Evolutionary conservation across 2,888 invertebrate genomes (phyloP).

Genomic region (Coenonympha arcania): DNA sequence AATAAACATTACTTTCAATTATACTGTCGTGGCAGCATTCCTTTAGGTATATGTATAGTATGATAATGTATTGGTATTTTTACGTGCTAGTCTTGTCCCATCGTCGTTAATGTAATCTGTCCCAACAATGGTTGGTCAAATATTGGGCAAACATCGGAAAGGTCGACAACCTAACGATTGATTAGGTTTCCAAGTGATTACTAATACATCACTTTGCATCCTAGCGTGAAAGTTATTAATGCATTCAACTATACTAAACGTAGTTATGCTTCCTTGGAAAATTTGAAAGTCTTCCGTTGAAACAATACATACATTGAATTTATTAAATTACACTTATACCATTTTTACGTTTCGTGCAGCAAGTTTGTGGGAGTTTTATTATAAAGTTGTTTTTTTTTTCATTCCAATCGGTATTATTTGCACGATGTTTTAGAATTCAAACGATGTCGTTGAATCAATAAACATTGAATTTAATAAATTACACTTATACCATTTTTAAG

Average conservation of each 20-base stretch:
- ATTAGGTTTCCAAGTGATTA: constrained; percentile 49
- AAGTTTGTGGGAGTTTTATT: not conserved
- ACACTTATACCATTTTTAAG: constrained; percentile 2
- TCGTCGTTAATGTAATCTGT: not conserved
- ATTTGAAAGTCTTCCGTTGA: constrained; percentile 21
- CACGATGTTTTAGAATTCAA: too few species aligned
- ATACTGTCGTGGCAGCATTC: too few species aligned
- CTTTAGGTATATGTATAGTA: too few species aligned
- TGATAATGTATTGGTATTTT: too few species aligned
- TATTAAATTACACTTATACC: constrained; percentile 12
- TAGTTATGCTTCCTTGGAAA: constrained; percentile 15
- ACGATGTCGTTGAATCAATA: constrained; percentile 17
- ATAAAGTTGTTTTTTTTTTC: not conserved
- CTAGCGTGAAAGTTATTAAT: constrained; percentile 33
- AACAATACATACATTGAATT: constrained; percentile 17
- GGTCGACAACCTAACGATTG: constrained; percentile 59
- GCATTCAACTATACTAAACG: constrained; percentile 14
- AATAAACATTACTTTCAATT: too few species aligned
- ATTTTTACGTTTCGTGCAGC: constrained; percentile 5
- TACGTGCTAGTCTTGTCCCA: not conserved
- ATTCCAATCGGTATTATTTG: not conserved
- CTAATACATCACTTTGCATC: constrained; percentile 46
- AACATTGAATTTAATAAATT: constrained; percentile 19
- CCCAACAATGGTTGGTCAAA: constrained; percentile 22
- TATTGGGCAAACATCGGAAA: constrained; percentile 53